A percentile compares a stretch with the other conserved stretches of the same genome.
Evolutionary conservation across 2,797 vertebrate genomes (phyloP).

Genomic region (Lutjanus argentimaculatus): DNA sequence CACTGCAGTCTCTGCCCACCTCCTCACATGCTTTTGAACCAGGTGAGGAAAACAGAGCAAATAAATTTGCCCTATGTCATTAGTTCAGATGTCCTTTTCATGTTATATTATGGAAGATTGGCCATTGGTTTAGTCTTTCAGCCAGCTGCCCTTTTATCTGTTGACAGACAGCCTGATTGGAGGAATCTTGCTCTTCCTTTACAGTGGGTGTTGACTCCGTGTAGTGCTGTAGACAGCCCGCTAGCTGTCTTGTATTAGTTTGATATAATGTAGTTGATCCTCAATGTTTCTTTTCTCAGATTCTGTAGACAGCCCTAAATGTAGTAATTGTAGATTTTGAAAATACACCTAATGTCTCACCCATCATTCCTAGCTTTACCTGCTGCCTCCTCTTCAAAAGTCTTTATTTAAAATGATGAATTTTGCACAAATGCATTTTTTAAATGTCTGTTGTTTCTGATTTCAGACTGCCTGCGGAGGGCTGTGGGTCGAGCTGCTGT

Average conservation of each 20-base stretch:
- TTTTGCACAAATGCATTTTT: not conserved
- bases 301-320: slow-evolving; percentile 3
- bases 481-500: slow-evolving; percentile 69
- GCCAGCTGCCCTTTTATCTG: slow-evolving; percentile 34
- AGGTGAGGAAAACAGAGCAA: slow-evolving; percentile 60
- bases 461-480: slow-evolving; percentile 80
- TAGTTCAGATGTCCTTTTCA: not conserved
- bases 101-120: not conserved
- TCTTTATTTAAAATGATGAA: not conserved
- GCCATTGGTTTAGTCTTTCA: slow-evolving; percentile 1
- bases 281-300: not conserved
- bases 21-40: slow-evolving; percentile 80
- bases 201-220: slow-evolving; percentile 77
- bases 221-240: slow-evolving; percentile 28
- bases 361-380: not conserved
- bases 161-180: slow-evolving; percentile 75
- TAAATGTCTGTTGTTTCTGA: not conserved
- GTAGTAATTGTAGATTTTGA: slow-evolving; percentile 21
- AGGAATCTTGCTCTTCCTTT: slow-evolving; percentile 77
- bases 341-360: not conserved
- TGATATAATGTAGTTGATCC: not conserved
- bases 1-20: slow-evolving; percentile 94
- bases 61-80: not conserved
- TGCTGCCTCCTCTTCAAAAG: not conserved
- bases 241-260: slow-evolving; percentile 14